Evolutionary conservation across 2,113 vertebrate genomes (phyloP), one percentile per base, ranked within the genome.

Genomic region (Ophthalmolycus amberensis): DNA sequence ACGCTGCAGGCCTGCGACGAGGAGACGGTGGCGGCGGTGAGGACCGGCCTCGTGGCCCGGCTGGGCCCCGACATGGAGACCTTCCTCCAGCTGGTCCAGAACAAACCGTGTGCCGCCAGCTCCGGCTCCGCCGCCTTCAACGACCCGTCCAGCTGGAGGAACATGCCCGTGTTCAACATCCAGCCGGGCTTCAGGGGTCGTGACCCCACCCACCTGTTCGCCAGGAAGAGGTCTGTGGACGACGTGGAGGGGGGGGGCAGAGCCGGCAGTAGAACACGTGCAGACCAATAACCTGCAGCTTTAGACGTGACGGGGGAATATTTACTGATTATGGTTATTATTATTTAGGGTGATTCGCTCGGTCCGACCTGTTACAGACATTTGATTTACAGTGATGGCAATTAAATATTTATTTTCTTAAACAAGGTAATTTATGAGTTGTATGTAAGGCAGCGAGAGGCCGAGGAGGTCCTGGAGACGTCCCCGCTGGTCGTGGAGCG

Each of bases 61-160:
- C 92, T 99, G 0, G 97, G 96, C 0, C 97, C 97, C n/a, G 97
- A 99, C 90, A 96, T 99, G 95, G 95, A 97, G 25, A 97, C 95
- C 67, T 96, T 99, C 73, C 96, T 99, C 78, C 96, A 97, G 87
- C 95, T 98, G 40, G 94, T 99, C 82, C 97, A 98, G 92, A 95
- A 95, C 1, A 97, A 98, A 27, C 96, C 96, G 73, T 99, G 98
- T 73, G 64, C 93, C 56, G 80, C 95, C 0, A 92, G 83, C 50
- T 32, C 88, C 6, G 79, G 84, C 44, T n/a, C 88, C 1, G 67
- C 94, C 3, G 60, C 94, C 81, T 73, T 80, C 93, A 0, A 94
- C 54, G 93, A 95, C 88, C 85, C 94, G 10, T 79, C 96, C 63
- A 96, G 93, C 88, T 95, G 93, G 91, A 94, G 90, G 59, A 94